Percentiles rank a stretch among this genome's conserved stretches.
Evolutionary conservation across 2,888 invertebrate species (phyloP).

Genomic region (Ophion slaviceki): DNA sequence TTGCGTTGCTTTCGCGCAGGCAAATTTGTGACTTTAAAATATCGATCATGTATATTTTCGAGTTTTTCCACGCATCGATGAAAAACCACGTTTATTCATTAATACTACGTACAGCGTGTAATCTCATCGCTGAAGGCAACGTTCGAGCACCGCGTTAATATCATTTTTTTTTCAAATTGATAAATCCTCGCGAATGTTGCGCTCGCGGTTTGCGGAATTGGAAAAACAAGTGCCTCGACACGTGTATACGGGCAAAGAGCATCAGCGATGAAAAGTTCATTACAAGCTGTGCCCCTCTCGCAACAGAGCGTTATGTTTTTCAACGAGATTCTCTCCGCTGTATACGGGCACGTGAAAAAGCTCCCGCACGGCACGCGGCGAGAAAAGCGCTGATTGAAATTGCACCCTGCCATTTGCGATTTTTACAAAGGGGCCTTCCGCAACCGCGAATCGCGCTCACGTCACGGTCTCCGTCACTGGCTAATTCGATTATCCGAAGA

Average conservation of each 20-base stretch:
- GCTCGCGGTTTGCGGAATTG: conserved; percentile 9
- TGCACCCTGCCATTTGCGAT: conserved; percentile 40
- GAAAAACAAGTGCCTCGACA: neutral
- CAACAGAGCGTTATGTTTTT: neutral
- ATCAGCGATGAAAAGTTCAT: conserved; percentile 14
- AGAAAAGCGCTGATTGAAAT: conserved; percentile 43
- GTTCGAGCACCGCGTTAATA: neutral
- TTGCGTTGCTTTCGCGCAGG: too few species aligned
- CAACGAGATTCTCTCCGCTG: conserved; percentile 3
- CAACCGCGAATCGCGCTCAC: conserved; percentile 42
- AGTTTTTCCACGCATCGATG: neutral
- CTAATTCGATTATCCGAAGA: neutral
- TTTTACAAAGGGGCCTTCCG: conserved; percentile 49
- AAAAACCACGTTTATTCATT: neutral
- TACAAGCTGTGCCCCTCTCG: conserved; percentile 15
- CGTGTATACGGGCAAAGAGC: neutral
- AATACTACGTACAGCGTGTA: neutral
- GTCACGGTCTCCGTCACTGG: neutral
- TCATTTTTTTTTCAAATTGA: neutral
- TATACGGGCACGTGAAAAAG: neutral
- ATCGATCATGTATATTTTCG: neutral
- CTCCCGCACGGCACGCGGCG: conserved; percentile 1
- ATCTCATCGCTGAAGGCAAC: neutral
- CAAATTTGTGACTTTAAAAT: neutral
- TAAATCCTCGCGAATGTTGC: conserved; percentile 32